Evolutionary conservation across 2,888 invertebrate genomes (phyloP).

Genomic region (Penaeus monodon): DNA sequence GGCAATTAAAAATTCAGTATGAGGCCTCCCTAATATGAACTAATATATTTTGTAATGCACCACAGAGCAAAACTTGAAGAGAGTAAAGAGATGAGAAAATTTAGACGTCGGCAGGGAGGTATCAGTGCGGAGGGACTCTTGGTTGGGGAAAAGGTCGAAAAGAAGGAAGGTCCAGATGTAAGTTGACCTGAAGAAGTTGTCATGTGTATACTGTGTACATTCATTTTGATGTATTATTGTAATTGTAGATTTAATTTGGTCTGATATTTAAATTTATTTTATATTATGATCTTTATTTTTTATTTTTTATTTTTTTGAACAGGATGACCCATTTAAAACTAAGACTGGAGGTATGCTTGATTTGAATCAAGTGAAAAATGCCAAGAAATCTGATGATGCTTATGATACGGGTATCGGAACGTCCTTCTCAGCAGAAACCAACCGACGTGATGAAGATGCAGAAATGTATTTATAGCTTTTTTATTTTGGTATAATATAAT

Average conservation of each 20-base stretch:
- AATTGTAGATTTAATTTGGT: neutral
- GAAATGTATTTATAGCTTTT: slow-evolving; percentile 81
- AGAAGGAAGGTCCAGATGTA: slow-evolving; percentile 57
- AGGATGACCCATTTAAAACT: slow-evolving; percentile 79
- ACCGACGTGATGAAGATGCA: slow-evolving; percentile 97
- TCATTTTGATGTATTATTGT: neutral
- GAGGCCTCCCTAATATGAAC: neutral
- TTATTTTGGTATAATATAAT: neutral
- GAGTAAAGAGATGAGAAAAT: slow-evolving; percentile 60
- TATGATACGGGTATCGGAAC: slow-evolving; percentile 96
- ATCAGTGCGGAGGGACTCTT: slow-evolving; percentile 59
- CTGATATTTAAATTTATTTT: neutral
- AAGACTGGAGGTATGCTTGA: slow-evolving; percentile 90
- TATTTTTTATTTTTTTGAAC: neutral
- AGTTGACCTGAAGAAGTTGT: slow-evolving; percentile 3
- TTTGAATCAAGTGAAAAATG: slow-evolving; percentile 76
- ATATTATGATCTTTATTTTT: neutral
- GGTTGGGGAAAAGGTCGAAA: slow-evolving; percentile 45
- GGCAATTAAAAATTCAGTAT: neutral
- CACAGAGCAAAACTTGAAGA: slow-evolving; percentile 56
- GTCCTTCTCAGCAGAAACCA: slow-evolving; percentile 97
- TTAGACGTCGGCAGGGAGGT: slow-evolving; percentile 55
- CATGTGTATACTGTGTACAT: neutral
- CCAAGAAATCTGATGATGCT: slow-evolving; percentile 88
- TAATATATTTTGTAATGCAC: slow-evolving; percentile 1